Conservation (phyloP, 2,888 invertebrate species). For the Cantharis lateralis region DNA sequence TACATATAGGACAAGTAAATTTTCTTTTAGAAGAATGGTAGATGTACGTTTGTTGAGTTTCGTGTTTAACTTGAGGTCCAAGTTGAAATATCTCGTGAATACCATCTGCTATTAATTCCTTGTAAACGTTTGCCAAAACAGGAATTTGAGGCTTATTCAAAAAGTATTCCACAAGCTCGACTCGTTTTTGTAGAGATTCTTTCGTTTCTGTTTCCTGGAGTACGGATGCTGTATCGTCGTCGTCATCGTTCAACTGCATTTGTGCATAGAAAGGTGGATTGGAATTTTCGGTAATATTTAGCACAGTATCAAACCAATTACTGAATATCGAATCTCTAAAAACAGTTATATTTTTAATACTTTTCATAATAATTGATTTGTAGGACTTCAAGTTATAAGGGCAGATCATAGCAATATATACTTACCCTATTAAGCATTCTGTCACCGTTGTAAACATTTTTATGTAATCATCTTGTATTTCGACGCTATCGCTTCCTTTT, state of each 20-base stretch:
- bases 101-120: constrained; percentile 42
- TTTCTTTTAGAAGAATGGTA: not conserved
- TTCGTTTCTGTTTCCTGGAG: constrained; percentile 3
- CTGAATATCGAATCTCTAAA: constrained; percentile 52
- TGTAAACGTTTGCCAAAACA: constrained; percentile 40
- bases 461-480: not conserved
- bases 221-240: not conserved
- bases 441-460: not conserved
- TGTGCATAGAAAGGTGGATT: constrained; percentile 44
- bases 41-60: not conserved
- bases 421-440: constrained; percentile 16
- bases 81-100: constrained; percentile 41
- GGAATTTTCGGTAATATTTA: constrained; percentile 32
- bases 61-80: constrained; percentile 24
- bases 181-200: constrained; percentile 21
- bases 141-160: constrained; percentile 38
- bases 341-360: too few species aligned
- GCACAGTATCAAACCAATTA: constrained; percentile 39
- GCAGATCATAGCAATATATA: too few species aligned
- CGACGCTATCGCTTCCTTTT: not conserved
- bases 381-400: too few species aligned
- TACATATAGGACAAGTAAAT: not conserved
- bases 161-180: constrained; percentile 33
- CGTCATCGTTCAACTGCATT: constrained; percentile 35
- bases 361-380: too few species aligned